Evolutionary conservation across 2,113 vertebrate genomes (phyloP).

Genomic region (Podarcis muralis): DNA sequence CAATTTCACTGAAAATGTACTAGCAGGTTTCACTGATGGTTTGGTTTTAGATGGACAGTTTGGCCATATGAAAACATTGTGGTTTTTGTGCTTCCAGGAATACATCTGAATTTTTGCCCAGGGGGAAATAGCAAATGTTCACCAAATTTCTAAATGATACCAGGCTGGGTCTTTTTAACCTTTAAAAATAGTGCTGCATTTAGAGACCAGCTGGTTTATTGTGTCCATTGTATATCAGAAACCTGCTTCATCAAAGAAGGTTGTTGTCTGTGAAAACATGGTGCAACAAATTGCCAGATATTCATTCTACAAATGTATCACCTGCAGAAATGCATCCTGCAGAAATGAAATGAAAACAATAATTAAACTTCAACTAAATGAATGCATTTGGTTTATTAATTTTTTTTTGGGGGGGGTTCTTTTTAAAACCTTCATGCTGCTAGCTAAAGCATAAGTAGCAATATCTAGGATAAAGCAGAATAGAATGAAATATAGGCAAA

Average conservation of each 20-base stretch:
- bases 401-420: not conserved
- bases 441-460: no score
- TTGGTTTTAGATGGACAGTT: not conserved
- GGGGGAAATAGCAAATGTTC: not conserved
- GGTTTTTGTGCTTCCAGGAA: conserved; percentile 7
- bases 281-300: not conserved
- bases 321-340: not conserved
- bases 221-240: not conserved
- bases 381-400: not conserved
- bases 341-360: not conserved
- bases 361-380: not conserved
- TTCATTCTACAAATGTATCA: not conserved
- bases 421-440: not conserved
- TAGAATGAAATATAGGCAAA: not conserved
- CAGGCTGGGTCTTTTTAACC: not conserved
- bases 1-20: not conserved
- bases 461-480: not conserved
- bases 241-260: not conserved
- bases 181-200: not conserved
- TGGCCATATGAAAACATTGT: conserved; percentile 6
- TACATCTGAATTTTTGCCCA: not conserved
- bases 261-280: not conserved
- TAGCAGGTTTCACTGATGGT: not conserved
- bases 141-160: not conserved
- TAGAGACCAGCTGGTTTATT: not conserved